Evolutionary conservation across 2,797 vertebrate species (phyloP).

Genomic region (Oceanodroma leucorhoa): DNA sequence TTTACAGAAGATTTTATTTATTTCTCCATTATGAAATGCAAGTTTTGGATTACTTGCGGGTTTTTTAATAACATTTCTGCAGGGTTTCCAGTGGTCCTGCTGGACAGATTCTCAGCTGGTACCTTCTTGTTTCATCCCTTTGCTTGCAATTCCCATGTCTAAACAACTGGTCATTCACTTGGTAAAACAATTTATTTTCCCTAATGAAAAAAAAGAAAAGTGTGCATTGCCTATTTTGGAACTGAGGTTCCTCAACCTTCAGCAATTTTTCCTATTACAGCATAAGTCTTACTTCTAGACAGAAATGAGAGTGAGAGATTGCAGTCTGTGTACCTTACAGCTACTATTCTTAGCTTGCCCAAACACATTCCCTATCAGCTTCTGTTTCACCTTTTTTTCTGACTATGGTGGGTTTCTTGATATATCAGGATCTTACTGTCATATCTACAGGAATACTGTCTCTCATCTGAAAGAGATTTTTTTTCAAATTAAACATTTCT

Average conservation of each 20-base stretch:
- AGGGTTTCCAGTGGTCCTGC: background rate
- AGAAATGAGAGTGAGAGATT: background rate
- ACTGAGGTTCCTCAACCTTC: background rate
- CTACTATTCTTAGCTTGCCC: background rate
- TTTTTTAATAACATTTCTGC: background rate
- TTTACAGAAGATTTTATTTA: background rate
- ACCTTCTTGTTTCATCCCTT: background rate
- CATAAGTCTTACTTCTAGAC: background rate
- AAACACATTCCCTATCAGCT: background rate
- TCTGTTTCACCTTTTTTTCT: background rate
- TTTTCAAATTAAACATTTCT: background rate
- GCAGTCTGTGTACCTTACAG: background rate
- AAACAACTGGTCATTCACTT: background rate
- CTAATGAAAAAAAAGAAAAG: background rate
- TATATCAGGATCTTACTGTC: background rate
- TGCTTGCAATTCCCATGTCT: background rate
- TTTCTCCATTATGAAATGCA: background rate
- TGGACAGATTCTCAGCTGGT: background rate
- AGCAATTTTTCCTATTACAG: background rate
- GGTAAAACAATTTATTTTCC: background rate
- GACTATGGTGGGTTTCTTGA: background rate
- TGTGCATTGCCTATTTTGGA: background rate
- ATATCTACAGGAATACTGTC: background rate
- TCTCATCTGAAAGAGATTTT: background rate
- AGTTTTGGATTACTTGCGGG: background rate